Evolutionary conservation across 1,140 invertebrate genomes (phyloP).

Genomic region (Drosophila takahashii): DNA sequence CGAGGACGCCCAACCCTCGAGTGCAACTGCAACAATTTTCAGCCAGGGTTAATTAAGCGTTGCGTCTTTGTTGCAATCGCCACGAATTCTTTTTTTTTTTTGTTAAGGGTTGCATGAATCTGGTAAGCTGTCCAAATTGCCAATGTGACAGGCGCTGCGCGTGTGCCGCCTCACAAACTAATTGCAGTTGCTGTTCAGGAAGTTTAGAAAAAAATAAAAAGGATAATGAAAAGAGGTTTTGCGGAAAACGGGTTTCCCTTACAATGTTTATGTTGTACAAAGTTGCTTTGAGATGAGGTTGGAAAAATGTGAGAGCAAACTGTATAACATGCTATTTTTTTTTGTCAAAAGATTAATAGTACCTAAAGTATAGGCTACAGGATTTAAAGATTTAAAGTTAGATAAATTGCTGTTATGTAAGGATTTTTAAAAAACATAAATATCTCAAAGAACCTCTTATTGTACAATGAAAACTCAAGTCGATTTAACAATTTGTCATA

Average conservation of each 20-base stretch:
- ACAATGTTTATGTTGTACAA: conserved; percentile 21
- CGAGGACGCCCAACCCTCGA: conserved; percentile 19
- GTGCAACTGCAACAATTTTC: conserved; percentile 62
- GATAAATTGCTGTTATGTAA: no score
- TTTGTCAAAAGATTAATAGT: not conserved
- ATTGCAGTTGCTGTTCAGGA: conserved; percentile 62
- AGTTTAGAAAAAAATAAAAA: conserved; percentile 24
- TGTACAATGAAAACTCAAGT: not conserved
- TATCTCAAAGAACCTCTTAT: no score
- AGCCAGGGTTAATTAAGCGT: conserved; percentile 71
- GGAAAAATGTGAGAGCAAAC: not conserved
- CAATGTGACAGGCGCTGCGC: conserved; percentile 72
- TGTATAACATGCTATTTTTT: not conserved
- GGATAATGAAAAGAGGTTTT: conserved; percentile 21
- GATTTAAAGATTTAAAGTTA: not conserved
- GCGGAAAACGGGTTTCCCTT: conserved; percentile 44
- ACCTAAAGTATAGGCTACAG: no score
- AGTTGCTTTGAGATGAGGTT: conserved; percentile 17
- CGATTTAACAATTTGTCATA: no score
- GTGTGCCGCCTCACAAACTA: conserved; percentile 63
- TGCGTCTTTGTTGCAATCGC: conserved; percentile 75
- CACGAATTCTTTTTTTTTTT: conserved; percentile 17
- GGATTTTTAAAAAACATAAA: no score
- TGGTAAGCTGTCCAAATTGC: conserved; percentile 72
- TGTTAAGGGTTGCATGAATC: conserved; percentile 47